Evolutionary conservation across 1,140 invertebrate genomes (phyloP).

Genomic region (Anagrus nilaparvatae): DNA sequence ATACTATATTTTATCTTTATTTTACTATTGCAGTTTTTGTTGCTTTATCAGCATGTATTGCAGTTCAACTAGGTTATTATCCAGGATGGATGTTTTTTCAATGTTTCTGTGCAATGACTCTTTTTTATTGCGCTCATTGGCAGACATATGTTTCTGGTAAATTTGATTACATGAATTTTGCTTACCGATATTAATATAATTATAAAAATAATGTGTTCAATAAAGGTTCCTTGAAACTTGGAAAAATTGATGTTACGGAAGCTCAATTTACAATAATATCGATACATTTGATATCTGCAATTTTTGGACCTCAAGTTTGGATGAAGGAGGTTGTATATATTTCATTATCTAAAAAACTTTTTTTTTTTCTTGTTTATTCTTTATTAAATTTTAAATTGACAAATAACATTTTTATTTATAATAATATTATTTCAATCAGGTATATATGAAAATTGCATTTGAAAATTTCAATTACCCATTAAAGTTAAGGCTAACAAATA

Average conservation of each 20-base stretch:
- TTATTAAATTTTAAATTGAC: background rate
- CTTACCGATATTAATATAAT: background rate
- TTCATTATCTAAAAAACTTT: constrained; percentile 26
- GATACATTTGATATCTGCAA: constrained; percentile 78
- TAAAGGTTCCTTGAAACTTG: constrained; percentile 85
- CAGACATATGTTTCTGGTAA: constrained; percentile 94
- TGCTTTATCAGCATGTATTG: constrained; percentile 82
- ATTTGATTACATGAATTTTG: constrained; percentile 2
- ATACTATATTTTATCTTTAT: background rate
- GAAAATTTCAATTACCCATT: constrained; percentile 4
- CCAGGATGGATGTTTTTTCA: constrained; percentile 91
- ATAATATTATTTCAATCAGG: too few relatives aligned
- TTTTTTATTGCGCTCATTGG: constrained; percentile 99
- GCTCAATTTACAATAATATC: constrained; percentile 89
- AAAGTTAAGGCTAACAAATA: constrained; percentile 10
- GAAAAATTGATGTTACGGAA: constrained; percentile 95
- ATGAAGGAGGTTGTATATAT: constrained; percentile 57
- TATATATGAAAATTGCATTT: constrained; percentile 5
- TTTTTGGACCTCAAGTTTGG: constrained; percentile 83
- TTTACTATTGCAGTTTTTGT: constrained; percentile 72
- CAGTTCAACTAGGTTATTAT: constrained; percentile 82
- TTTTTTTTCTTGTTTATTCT: constrained; percentile 17
- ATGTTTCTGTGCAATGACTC: constrained; percentile 83
- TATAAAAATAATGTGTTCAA: too few relatives aligned
- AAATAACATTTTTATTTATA: constrained; percentile 1